Evolutionary conservation across 1,140 invertebrate species (phyloP).

Genomic region (Bombus turneri): DNA sequence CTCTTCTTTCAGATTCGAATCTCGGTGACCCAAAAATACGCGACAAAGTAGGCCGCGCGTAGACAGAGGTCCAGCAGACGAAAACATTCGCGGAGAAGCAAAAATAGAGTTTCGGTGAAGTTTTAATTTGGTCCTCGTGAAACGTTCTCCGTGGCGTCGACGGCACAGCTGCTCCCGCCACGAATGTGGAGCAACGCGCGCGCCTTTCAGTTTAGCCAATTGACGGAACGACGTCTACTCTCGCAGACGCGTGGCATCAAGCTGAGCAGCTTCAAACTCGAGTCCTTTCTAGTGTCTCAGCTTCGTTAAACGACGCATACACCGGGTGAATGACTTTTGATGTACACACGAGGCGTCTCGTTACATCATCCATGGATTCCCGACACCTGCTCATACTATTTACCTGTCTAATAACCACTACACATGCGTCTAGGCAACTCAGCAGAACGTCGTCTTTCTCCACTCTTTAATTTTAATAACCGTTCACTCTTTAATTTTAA

Average conservation of each 20-base stretch:
- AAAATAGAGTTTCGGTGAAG: conserved; percentile 30
- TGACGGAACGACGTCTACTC: conserved; percentile 54
- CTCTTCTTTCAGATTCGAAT: not conserved
- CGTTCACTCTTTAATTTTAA: not conserved
- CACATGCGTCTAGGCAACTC: not conserved
- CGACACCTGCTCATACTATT: conserved; percentile 49
- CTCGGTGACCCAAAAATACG: conserved; percentile 28
- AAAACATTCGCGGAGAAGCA: conserved; percentile 19
- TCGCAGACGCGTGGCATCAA: not conserved
- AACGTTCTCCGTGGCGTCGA: conserved; percentile 18
- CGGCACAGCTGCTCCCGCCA: conserved; percentile 26
- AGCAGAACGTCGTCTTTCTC: too few species aligned
- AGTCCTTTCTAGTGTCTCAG: not conserved
- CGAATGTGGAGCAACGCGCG: conserved; percentile 52
- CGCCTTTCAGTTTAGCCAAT: conserved; percentile 71
- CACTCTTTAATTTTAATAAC: not conserved
- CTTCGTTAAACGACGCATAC: not conserved
- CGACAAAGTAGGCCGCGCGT: not conserved
- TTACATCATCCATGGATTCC: conserved; percentile 56
- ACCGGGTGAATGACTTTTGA: conserved; percentile 71
- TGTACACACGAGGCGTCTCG: conserved; percentile 7
- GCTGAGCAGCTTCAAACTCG: not conserved
- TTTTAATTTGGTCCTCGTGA: conserved; percentile 56
- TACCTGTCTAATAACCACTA: conserved; percentile 49
- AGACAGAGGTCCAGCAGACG: not conserved